Percentiles rank a stretch among this genome's conserved stretches.
Evolutionary conservation across 2,888 invertebrate species (phyloP).

Genomic region (Helobdella robusta): DNA sequence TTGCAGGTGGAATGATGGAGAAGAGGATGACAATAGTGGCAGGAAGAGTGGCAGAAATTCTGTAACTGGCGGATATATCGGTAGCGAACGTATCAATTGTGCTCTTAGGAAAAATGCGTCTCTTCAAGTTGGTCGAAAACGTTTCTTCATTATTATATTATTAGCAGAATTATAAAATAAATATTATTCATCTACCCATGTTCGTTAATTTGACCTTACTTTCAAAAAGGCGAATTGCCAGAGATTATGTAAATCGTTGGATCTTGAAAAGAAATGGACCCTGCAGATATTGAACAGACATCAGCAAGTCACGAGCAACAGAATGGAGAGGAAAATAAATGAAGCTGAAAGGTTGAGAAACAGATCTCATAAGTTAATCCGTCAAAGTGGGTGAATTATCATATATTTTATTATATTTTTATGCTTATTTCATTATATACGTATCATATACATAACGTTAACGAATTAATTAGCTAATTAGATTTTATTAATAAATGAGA

Average conservation of each 20-base stretch:
- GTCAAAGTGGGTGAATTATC: too few species aligned
- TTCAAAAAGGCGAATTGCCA: background rate
- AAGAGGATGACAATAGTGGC: too few species aligned
- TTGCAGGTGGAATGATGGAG: too few species aligned
- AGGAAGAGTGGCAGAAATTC: too few species aligned
- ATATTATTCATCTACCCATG: too few species aligned
- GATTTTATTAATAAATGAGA: too few species aligned
- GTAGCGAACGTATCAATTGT: conserved; percentile 5
- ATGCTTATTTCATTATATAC: too few species aligned
- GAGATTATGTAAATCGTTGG: background rate
- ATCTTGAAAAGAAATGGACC: conserved; percentile 14
- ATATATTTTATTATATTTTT: too few species aligned
- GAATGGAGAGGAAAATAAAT: conserved; percentile 8
- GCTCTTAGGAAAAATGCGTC: conserved; percentile 1
- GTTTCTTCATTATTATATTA: too few species aligned
- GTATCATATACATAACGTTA: too few species aligned
- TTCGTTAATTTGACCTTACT: background rate
- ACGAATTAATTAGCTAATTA: too few species aligned
- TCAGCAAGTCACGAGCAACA: conserved; percentile 2
- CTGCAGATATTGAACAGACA: conserved; percentile 6
- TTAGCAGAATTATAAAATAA: background rate
- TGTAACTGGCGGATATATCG: too few species aligned
- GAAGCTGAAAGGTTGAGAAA: background rate
- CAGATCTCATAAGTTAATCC: background rate
- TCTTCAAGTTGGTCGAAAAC: background rate